Evolutionary conservation across 2,113 vertebrate species (phyloP).

Genomic region (Dryoscopus gambensis): DNA sequence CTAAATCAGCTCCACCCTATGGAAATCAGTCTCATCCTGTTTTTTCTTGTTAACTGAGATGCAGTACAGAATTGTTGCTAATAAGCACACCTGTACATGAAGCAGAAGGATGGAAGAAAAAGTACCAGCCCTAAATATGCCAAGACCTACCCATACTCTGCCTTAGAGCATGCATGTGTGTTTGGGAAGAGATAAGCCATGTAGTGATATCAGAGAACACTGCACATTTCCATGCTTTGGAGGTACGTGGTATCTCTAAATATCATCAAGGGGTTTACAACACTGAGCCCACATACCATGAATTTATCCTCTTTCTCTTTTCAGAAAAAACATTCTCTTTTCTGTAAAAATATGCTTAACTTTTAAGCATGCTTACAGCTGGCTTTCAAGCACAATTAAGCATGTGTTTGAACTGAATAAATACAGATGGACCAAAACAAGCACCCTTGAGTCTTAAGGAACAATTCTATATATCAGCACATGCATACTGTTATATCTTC

Average conservation of each 20-base stretch:
- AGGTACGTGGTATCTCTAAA: neutral
- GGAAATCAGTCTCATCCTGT: neutral
- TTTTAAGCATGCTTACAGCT: neutral
- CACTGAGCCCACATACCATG: neutral
- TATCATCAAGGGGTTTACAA: neutral
- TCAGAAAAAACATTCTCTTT: neutral
- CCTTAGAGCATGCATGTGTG: fast-evolving
- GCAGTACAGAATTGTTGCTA: neutral
- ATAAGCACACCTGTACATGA: neutral
- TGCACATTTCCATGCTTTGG: neutral
- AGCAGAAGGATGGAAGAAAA: neutral
- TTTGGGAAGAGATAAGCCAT: neutral
- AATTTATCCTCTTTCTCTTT: neutral
- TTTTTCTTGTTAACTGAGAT: neutral
- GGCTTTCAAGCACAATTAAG: neutral
- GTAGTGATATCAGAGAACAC: neutral
- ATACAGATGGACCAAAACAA: neutral
- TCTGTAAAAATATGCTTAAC: neutral
- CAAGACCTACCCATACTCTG: neutral
- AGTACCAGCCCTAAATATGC: neutral
- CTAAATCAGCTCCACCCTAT: neutral
- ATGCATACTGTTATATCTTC: neutral
- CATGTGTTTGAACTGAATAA: neutral
- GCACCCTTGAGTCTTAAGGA: neutral
- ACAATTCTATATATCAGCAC: neutral